A percentile compares a stretch with the other conserved stretches of the same genome.
phyloP scores from a whole-genome alignment of 2,113 vertebrate genomes.

The Gymnobelideus leadbeateri region DNA sequence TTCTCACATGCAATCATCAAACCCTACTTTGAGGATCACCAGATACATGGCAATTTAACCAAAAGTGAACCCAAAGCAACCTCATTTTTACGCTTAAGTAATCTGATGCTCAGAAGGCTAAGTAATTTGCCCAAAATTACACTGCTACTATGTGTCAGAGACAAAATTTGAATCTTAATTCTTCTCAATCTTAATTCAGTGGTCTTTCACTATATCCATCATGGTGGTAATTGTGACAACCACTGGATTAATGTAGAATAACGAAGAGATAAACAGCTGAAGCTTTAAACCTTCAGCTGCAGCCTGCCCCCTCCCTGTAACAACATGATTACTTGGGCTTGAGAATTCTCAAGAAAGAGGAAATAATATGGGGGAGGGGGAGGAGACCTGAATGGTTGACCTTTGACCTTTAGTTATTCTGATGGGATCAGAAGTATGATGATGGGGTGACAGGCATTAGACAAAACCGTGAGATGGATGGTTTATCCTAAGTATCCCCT shows the following conservation, averaged over 20 bases:
- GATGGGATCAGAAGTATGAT: too few species aligned
- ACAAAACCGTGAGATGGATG: too few species aligned
- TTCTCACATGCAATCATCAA: too few species aligned
- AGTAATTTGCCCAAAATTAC: neutral
- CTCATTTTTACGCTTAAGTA: too few species aligned
- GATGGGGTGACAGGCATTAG: too few species aligned
- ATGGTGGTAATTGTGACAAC: neutral
- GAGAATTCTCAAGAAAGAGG: neutral
- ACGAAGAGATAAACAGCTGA: neutral
- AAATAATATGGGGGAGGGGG: too few species aligned
- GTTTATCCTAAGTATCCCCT: too few species aligned
- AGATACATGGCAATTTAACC: too few species aligned
- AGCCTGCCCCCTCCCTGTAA: fast-evolving
- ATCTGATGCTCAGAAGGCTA: neutral
- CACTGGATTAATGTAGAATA: neutral
- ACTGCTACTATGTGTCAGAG: neutral
- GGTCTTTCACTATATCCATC: neutral
- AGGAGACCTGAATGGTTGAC: too few species aligned
- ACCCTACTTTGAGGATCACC: too few species aligned
- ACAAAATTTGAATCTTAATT: neutral
- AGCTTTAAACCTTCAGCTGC: neutral
- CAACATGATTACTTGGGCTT: neutral
- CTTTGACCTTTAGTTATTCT: too few species aligned
- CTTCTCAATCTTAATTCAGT: neutral
- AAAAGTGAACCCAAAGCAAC: too few species aligned